phyloP scores from a whole-genome alignment of 2,113 vertebrate species.

The Leuciscus idus region DNA sequence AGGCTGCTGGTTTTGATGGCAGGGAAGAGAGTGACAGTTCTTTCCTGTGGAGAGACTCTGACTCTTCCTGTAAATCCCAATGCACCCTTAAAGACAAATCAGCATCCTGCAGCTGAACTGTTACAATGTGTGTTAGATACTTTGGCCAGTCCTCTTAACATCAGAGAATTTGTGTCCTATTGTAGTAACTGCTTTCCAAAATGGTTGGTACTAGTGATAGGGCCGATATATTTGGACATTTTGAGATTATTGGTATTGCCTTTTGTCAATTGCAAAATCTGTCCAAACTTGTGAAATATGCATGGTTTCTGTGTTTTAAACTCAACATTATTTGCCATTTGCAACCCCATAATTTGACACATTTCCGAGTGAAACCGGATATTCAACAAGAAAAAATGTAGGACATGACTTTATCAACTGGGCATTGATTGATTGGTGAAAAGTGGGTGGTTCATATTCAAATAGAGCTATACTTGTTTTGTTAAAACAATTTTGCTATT shows the following conservation, averaged over 20 bases:
- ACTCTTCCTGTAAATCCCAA: conserved; percentile 36
- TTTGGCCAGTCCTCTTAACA: not conserved
- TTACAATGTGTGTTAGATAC: conserved; percentile 8
- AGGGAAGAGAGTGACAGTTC: conserved; percentile 12
- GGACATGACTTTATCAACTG: not conserved
- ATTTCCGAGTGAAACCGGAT: not conserved
- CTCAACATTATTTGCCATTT: not conserved
- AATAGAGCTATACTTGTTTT: not conserved
- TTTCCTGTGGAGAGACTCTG: conserved; percentile 44
- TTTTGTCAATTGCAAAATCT: not conserved
- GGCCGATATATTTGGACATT: not conserved
- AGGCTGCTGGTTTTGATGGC: conserved; percentile 40
- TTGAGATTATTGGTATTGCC: not conserved
- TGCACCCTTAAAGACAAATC: conserved; percentile 26
- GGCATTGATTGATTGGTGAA: not conserved
- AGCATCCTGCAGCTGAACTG: conserved; percentile 5
- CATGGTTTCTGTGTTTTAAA: not conserved
- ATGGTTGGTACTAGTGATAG: not conserved
- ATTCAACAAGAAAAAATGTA: not conserved
- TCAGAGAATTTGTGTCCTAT: not conserved
- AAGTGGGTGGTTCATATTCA: not conserved
- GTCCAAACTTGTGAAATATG: not conserved
- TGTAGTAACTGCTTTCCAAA: not conserved
- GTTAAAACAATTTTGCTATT: not conserved
- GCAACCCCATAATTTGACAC: not conserved